Evolutionary conservation across 2,113 vertebrate species (phyloP), one percentile per base, ranked within the genome.

Genomic region (Ornithorhynchus anatinus): DNA sequence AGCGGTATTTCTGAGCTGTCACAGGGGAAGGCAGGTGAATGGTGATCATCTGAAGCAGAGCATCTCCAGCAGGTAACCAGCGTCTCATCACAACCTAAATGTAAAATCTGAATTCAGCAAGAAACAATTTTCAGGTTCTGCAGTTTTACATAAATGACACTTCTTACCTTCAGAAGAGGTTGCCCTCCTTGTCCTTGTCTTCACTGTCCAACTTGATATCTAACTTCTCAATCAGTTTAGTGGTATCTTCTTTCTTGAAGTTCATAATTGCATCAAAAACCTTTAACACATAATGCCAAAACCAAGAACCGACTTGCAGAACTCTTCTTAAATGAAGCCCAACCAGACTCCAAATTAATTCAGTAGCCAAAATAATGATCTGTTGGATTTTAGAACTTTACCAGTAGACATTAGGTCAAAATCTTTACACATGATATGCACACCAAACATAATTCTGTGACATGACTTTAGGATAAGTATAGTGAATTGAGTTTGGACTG

Each of bases 21-120:
- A 95, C 94, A 0, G 92, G 94, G 10, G 93, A 95, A 32, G 92
- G 92, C 59, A 95, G 85, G 50, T 94, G 93, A 77, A 95, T 94
- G 64, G 94, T 92, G 69, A 95, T 95, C 94, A 96, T 94, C 39
- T 96, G 94, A 35, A 96, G 87, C 22, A 95, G 86, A 23, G 94
- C 93, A 5, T 94, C 95, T 60, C 94, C 93, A 14, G 94, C 93
- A 3, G 94, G 94, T 63, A 95, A 82, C 92, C 94, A 95, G 65
- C 86, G 80, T n/a, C 87, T 83, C 94, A 95, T 95, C 15, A 95
- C 90, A 4, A 92, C 92, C 77, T 88, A 23, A 35, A 50, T 6
- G 2, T 36, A 51, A 42, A 11, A 25, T 20, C n/a, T 0, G 0
- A 38, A 4, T 10, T 10, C n/a, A 17, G 45, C 58, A 22, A 59